A percentile compares a stretch with the other conserved stretches of the same genome.
These are phyloP conservation scores for Carassius gibelio DNA, from an alignment of 2,113 vertebrate species.

Conservation along the genomic window DNA sequence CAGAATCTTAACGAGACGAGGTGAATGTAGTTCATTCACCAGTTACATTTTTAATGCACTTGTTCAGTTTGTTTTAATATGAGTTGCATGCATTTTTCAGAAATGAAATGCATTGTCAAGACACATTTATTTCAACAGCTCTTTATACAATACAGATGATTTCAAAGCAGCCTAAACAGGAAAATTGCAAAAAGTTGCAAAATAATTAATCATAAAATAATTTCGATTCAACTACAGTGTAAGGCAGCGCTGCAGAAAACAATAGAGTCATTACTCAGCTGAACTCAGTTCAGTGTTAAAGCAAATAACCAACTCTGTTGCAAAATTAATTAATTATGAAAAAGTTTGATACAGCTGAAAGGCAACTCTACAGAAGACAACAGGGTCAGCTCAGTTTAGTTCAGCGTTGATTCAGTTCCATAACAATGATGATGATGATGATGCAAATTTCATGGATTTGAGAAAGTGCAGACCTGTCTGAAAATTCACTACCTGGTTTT, in stretches of 20 bases:
- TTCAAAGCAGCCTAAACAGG: not conserved
- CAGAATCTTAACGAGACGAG: too few relatives aligned
- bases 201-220: not conserved
- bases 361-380: not conserved
- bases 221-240: not conserved
- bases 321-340: too few relatives aligned
- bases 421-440: not conserved
- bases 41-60: not conserved
- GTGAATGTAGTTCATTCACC: not conserved
- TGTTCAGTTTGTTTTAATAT: too few relatives aligned
- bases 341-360: not conserved
- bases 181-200: not conserved
- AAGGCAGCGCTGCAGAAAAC: too few relatives aligned
- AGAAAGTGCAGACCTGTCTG: not conserved
- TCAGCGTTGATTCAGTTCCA: not conserved
- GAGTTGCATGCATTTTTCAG: not conserved
- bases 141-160: not conserved
- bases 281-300: too few relatives aligned
- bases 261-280: too few relatives aligned
- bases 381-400: not conserved
- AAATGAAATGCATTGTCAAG: not conserved
- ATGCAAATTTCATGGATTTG: too few relatives aligned
- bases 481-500: not conserved
- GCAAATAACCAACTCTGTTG: too few relatives aligned
- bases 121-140: not conserved